Percentiles rank a stretch among this genome's conserved stretches.
Evolutionary conservation across 92 coral and sea anemone genomes (phyloP).

Genomic region (Umimayanthus chanpuru): DNA sequence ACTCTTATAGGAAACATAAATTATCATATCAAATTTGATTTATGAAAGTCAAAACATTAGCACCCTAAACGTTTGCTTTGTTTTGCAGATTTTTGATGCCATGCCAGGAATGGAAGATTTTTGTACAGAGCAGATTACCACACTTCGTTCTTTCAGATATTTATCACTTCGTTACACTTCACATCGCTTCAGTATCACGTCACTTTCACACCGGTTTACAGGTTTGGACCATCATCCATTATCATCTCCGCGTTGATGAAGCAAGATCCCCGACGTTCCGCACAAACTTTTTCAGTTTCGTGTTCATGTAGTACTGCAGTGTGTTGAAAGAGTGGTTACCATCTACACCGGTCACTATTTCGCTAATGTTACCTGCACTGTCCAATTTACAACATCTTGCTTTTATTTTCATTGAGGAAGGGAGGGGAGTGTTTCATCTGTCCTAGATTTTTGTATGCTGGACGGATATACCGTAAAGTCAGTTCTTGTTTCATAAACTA

Average conservation of each 20-base stretch:
- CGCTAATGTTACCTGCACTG: not conserved
- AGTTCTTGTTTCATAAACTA: not conserved
- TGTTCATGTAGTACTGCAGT: too few relatives aligned
- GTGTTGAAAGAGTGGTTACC: too few relatives aligned
- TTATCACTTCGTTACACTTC: not conserved
- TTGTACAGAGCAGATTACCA: not conserved
- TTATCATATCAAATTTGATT: too few relatives aligned
- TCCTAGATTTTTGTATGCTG: not conserved
- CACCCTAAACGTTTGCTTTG: not conserved
- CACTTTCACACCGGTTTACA: not conserved
- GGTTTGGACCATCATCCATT: not conserved
- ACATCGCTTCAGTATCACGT: too few relatives aligned
- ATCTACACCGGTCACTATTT: too few relatives aligned
- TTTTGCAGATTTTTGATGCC: not conserved
- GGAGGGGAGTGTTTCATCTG: not conserved
- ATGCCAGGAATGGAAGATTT: not conserved
- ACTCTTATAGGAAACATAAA: not conserved
- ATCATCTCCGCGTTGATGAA: not conserved
- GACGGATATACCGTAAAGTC: not conserved
- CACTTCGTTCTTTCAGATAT: not conserved
- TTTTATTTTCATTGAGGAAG: not conserved
- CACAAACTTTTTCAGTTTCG: not conserved
- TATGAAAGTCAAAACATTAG: not conserved
- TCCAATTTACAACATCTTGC: not conserved
- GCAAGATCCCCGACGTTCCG: not conserved